These are phyloP conservation scores for Lacerta bilineata DNA, from an alignment of 2,797 vertebrate species.

Conservation along the genomic window DNA sequence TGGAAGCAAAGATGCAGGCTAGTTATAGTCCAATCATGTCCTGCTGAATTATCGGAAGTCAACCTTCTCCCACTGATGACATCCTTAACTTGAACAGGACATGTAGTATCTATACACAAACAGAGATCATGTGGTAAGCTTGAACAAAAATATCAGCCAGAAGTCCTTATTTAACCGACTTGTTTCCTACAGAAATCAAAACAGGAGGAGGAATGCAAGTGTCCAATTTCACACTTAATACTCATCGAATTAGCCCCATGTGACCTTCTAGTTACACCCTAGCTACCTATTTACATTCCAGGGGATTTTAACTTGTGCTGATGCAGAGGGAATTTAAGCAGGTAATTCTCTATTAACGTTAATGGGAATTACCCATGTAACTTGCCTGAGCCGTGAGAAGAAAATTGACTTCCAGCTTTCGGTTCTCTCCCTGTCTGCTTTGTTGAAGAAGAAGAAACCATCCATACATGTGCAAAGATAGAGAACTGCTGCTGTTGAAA, in stretches of 20 bases:
- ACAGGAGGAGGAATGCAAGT: conserved; percentile 40
- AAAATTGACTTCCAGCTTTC: conserved; percentile 24
- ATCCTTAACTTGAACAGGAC: background rate
- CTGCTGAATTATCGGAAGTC: background rate
- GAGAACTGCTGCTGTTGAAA: conserved; percentile 30
- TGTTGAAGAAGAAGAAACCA: background rate
- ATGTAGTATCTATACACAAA: background rate
- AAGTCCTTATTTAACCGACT: conserved; percentile 45
- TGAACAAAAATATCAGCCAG: conserved; percentile 22
- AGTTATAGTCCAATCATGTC: background rate
- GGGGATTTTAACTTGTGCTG: conserved; percentile 11
- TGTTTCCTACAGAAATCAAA: conserved; percentile 58
- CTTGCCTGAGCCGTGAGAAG: background rate
- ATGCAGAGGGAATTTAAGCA: conserved; percentile 40
- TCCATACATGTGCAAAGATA: conserved; percentile 39
- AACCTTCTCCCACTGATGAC: background rate
- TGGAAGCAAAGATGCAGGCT: background rate
- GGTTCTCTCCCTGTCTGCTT: conserved; percentile 16
- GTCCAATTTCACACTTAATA: conserved; percentile 53
- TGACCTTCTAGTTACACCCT: conserved; percentile 34
- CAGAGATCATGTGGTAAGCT: background rate
- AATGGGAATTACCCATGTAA: conserved; percentile 30
- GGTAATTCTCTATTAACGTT: conserved; percentile 22
- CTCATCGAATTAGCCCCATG: conserved; percentile 51
- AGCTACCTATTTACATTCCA: conserved; percentile 51